Evolutionary conservation across 2,113 vertebrate genomes (phyloP).

Genomic region (Dicaeum eximium): DNA sequence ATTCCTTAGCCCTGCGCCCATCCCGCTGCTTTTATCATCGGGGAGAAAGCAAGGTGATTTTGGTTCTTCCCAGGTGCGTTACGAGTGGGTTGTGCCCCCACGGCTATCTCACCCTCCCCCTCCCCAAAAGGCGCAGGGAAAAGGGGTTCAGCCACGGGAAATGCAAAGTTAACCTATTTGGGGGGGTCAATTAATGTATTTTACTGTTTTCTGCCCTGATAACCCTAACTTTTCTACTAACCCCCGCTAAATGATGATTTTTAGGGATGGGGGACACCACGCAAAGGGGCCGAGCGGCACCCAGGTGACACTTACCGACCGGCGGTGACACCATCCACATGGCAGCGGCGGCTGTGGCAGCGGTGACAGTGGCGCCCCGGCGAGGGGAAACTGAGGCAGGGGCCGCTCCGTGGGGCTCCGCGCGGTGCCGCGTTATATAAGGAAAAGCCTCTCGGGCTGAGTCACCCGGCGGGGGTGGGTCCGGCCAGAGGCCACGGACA

Average conservation of each 20-base stretch:
- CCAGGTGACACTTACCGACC: slow-evolving; percentile 11
- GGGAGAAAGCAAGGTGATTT: accelerated
- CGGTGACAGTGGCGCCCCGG: neutral
- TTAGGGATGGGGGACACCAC: neutral
- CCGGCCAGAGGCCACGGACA: slow-evolving; percentile 53
- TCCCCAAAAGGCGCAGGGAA: accelerated
- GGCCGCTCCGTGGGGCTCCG: neutral
- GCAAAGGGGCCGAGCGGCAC: neutral
- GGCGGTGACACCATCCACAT: slow-evolving; percentile 55
- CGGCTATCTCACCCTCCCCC: neutral
- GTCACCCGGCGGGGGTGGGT: slow-evolving; percentile 57
- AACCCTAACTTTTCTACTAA: neutral
- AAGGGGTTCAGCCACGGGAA: neutral
- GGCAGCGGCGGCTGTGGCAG: neutral
- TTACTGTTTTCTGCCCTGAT: neutral
- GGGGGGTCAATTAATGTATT: accelerated
- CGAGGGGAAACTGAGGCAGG: slow-evolving; percentile 52
- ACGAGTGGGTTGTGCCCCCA: accelerated
- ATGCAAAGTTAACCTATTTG: neutral
- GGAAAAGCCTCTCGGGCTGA: slow-evolving; percentile 39
- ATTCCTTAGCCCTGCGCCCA: neutral
- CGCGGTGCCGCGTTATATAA: slow-evolving; percentile 31
- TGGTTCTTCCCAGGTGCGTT: neutral
- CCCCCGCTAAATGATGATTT: neutral
- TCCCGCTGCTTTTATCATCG: neutral